Evolutionary conservation across 2,797 vertebrate genomes (phyloP), one percentile per base, ranked within the genome.

Genomic region (Meriones psammophilus): DNA sequence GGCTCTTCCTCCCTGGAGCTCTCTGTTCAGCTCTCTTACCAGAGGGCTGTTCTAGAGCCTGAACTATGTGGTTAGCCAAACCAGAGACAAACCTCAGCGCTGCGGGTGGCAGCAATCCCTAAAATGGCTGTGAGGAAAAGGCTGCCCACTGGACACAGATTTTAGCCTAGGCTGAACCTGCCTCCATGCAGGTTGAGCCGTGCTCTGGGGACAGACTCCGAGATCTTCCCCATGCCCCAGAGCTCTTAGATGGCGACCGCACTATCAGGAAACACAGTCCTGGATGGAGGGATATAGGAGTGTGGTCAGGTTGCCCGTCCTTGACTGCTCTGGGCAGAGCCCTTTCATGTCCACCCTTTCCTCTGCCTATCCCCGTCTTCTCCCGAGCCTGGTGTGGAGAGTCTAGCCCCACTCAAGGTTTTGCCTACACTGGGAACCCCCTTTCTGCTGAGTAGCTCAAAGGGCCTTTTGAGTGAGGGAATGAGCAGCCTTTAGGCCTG

Each of bases 391-490:
- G 28, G 74, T 66, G 9, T 87, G 66, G 71, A 64, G 54, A 46
- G 39, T 28, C 93, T 78, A 24, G 60, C 24, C 79, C 54, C 68
- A 24, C 56, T 14, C 30, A 94, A 92, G 94, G 83, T 58, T 93
- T 73, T 73, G 30, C 83, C 84, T 80, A 54, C 62, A 87, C 46
- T 1, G 15, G 81, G 80, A 84, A 36, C 8, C 33, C 12, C 83
- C 68, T 87, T 73, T 92, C 66, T 78, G 88, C 42, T 24, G n/a
- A 89, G 80, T 8, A 60, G 77, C 58, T 97, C 94, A 94, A 93
- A 96, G 95, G 91, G 64, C 56, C 92, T 96, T 96, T 96, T 93
- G 77, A 80, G 85, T 12, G 0, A 76, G 73, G 80, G 42, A 96
- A 77, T 36, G 0, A 62, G 80, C 91, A 83, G 88, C 79, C 84